Evolutionary conservation across 2,888 invertebrate genomes (phyloP).

Genomic region (Calameuta pallipes): DNA sequence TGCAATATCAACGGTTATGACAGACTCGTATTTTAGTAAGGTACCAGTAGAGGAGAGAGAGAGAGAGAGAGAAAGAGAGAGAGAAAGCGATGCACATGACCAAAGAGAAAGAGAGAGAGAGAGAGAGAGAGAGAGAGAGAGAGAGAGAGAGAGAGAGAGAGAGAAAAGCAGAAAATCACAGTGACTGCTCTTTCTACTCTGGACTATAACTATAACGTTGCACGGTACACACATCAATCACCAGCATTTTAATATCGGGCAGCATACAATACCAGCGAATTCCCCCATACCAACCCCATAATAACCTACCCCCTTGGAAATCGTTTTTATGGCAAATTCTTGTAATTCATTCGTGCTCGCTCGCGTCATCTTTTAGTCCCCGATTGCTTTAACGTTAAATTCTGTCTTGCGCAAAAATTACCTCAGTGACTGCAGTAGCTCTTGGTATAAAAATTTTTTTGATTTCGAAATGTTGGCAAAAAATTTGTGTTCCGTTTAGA

Average conservation of each 20-base stretch:
- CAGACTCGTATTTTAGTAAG: slow-evolving; percentile 56
- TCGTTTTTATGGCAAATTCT: slow-evolving; percentile 59
- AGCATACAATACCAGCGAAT: slow-evolving; percentile 58
- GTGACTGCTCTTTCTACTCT: slow-evolving; percentile 27
- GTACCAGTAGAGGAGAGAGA: slow-evolving; percentile 33
- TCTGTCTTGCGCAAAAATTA: background rate
- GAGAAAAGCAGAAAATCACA: slow-evolving; percentile 21
- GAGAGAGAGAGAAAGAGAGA: slow-evolving; percentile 4
- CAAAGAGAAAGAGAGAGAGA: slow-evolving; percentile 8
- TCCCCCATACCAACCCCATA: slow-evolving; percentile 12
- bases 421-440: background rate
- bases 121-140: slow-evolving; percentile 21
- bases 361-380: background rate
- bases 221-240: slow-evolving; percentile 67
- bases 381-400: background rate
- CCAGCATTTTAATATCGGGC: slow-evolving; percentile 66
- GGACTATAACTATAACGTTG: slow-evolving; percentile 42
- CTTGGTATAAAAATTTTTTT: background rate
- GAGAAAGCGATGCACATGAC: background rate
- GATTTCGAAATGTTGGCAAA: background rate
- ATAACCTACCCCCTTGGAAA: slow-evolving; percentile 18
- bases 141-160: slow-evolving; percentile 14
- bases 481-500: background rate
- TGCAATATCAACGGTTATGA: slow-evolving; percentile 60
- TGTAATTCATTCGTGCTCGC: slow-evolving; percentile 53